Conservation (phyloP, 2,113 vertebrate species). For the Castor canadensis region DNA sequence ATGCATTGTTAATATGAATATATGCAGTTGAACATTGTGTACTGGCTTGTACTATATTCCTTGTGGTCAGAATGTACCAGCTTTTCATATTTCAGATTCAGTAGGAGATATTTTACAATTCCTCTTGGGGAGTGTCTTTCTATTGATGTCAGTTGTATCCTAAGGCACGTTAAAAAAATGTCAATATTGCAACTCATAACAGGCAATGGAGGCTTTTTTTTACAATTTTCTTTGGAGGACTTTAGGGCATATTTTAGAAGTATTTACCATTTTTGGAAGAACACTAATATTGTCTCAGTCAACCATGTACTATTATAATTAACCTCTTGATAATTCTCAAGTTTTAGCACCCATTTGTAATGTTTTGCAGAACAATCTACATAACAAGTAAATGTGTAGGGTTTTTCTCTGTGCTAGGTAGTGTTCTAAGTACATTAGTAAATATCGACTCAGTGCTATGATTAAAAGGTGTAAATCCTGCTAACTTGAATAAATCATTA, state of each 20-base stretch:
- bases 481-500: background rate
- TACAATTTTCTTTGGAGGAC: slow-evolving; percentile 42
- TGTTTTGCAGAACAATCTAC: slow-evolving; percentile 22
- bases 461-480: background rate
- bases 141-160: background rate
- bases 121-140: background rate
- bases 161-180: background rate
- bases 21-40: background rate
- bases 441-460: background rate
- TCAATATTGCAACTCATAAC: slow-evolving; percentile 14
- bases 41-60: background rate
- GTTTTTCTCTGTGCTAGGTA: background rate
- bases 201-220: background rate
- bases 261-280: background rate
- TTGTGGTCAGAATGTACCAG: background rate
- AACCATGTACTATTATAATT: background rate
- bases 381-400: background rate
- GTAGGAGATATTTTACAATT: background rate
- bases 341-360: background rate
- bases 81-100: background rate
- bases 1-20: background rate
- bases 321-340: background rate
- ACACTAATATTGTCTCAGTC: background rate
- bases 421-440: background rate
- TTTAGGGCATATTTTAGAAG: slow-evolving; percentile 16